Evolutionary conservation across 2,888 invertebrate genomes (phyloP), one percentile per base, ranked within the genome.

Genomic region (Panopea generosa): DNA sequence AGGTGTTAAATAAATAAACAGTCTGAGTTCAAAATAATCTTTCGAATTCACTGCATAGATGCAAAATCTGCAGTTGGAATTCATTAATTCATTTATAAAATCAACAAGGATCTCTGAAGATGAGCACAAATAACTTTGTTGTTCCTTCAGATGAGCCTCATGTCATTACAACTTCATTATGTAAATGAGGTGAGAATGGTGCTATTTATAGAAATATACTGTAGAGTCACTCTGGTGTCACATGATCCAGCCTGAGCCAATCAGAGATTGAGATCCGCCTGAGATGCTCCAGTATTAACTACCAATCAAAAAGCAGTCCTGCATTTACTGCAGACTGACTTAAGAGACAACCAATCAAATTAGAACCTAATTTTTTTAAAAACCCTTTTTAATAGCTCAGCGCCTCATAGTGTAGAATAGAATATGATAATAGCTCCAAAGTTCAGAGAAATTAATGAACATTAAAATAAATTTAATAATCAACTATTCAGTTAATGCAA

Each of bases 241-340:
- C 38, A 29, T 56, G 62, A 59, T 63, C 63, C 63, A 26, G 22
- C 26, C 71, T 66, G 61, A 68, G 47, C 59, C 71, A 67, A 59
- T 70, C 70, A 76, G 63, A 52, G 57, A 33, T 27, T 29, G 56
- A 50, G 71, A 56, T 71, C 67, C 67, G 24, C 63, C 62, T 68
- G 57, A 20, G 7, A 22, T 29, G 22, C 29, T 33, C 40, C 33
- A 29, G 50, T 27, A 47, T 56, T 29, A 61, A 67, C n/a, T n/a
- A n/a, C 65, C 69, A 75, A 75, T 69, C 53, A 75, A 69, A 33
- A 74, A 75, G 49, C 55, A 56, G 67, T 68, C 66, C 55, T 47
- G 67, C 47, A 55, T 74, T 62, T 16, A 56, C 57, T 70, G 56
- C 49, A 49, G 57, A 47, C 65, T 33, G 60, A 59, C 16, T 38